These are phyloP conservation scores for Phortica magna DNA, from an alignment of 2,888 invertebrate genomes.

Conservation along the genomic window DNA sequence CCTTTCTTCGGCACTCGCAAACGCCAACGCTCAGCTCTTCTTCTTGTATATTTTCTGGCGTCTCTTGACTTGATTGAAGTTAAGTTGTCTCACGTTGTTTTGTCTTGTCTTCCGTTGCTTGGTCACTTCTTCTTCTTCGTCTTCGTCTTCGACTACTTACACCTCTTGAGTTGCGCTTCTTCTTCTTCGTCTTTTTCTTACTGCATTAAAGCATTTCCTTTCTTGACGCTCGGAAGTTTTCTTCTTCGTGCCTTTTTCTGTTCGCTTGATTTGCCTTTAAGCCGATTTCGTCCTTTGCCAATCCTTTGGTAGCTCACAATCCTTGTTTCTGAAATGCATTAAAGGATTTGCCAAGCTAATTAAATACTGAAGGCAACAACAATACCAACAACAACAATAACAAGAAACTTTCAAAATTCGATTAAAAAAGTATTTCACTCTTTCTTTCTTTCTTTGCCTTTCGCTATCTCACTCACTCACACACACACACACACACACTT, in stretches of 20 bases:
- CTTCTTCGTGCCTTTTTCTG: neutral
- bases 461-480: constrained; percentile 24
- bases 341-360: constrained; percentile 19
- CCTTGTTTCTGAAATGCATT: constrained; percentile 5
- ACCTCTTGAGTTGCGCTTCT: no score
- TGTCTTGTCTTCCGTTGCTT: no score
- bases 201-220: no score
- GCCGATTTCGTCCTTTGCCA: constrained; percentile 10
- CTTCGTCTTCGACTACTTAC: no score
- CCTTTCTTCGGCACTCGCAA: neutral
- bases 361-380: neutral
- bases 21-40: neutral
- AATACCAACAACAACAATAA: neutral
- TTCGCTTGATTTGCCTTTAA: constrained; percentile 8
- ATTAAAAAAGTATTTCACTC: constrained; percentile 6
- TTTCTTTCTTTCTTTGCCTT: constrained; percentile 53
- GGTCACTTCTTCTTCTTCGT: neutral
- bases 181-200: neutral
- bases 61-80: no score
- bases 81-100: no score
- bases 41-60: no score
- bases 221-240: neutral
- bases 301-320: neutral
- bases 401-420: neutral
- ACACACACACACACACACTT: constrained; percentile 6